Percentiles rank a stretch among this genome's conserved stretches.
Conservation (phyloP, 1,140 invertebrate genomes). For the Ridgeia piscesae region DNA sequence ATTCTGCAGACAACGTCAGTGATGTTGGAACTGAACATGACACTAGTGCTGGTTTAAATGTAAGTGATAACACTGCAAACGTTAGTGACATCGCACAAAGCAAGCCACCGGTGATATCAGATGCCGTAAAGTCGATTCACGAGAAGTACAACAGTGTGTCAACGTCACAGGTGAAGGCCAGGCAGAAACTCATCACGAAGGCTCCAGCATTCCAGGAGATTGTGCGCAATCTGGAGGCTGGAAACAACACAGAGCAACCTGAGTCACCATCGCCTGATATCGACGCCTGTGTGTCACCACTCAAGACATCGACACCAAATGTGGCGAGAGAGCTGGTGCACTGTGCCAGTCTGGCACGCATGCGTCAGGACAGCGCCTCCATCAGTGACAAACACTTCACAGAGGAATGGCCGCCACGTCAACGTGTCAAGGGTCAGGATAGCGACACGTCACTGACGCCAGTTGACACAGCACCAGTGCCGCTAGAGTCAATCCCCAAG, state of each 20-base stretch:
- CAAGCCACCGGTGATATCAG: not conserved
- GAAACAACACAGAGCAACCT: not conserved
- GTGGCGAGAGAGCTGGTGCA: not conserved
- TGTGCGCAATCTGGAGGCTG: not conserved
- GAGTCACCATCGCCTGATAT: not conserved
- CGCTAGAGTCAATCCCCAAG: not conserved
- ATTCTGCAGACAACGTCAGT: too few species aligned
- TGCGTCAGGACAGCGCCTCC: constrained; percentile 11
- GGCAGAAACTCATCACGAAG: constrained; percentile 7
- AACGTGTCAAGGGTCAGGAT: not conserved
- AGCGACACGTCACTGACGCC: not conserved
- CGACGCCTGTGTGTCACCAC: not conserved
- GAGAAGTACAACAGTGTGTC: not conserved
- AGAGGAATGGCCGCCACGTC: not conserved
- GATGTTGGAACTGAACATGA: not conserved
- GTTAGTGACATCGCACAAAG: not conserved
- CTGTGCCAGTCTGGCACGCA: constrained; percentile 16
- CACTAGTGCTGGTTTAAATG: not conserved
- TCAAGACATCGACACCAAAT: not conserved
- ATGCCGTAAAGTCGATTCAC: not conserved
- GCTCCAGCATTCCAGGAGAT: constrained; percentile 18
- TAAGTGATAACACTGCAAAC: not conserved
- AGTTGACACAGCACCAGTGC: not conserved
- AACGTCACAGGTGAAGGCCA: not conserved
- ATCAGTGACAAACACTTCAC: not conserved